Evolutionary conservation across 2,113 vertebrate genomes (phyloP), one percentile per base, ranked within the genome.

Genomic region (Mesembrinibis cayennensis): DNA sequence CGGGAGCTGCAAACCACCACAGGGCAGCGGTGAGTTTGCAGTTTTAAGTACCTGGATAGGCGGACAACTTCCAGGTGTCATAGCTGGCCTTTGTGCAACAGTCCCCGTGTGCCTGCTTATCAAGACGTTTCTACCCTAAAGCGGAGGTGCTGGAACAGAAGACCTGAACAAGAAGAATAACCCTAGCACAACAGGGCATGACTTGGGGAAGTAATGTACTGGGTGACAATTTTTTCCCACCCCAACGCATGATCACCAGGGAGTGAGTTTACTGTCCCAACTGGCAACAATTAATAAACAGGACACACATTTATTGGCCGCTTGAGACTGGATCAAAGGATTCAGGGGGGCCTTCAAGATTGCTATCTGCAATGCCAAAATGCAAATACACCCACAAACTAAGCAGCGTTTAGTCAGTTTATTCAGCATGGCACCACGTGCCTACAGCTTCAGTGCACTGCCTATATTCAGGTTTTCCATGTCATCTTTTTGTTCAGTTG

Each of bases 341-440:
- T 38, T 7, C 1, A 2, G 55, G 49, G 27, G 16, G 7, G 10
- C 11, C 62, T 83, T 69, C n/a, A 27, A 47, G 50, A 70, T 15
- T 55, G 26, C 0, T 49, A 32, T 20, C 18, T 49, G 79, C 49
- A 61, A 36, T 9, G 42, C 25, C 11, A 70, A 82, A 78, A 56
- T 5, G 7, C 32, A 86, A 27, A 61, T 13, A 53, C 2, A 58
- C 6, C 50, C 36, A 5, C 19, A 56, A 18, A 56, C 53, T 40
- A 61, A 40, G 45, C 63, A 53, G 67, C 3, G 0, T 52, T 86
- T 40, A n/a, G 32, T 13, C 34, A n/a, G 22, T 76, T 90, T 77
- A 69, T 86, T 77, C 71, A 56, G 29, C 5, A 3, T 0, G 3
- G 59, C 19, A 22, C 25, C 34, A 3, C 0, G 3, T 9, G 13